Conservation (phyloP, 2,797 vertebrate genomes). For the Artibeus lituratus region DNA sequence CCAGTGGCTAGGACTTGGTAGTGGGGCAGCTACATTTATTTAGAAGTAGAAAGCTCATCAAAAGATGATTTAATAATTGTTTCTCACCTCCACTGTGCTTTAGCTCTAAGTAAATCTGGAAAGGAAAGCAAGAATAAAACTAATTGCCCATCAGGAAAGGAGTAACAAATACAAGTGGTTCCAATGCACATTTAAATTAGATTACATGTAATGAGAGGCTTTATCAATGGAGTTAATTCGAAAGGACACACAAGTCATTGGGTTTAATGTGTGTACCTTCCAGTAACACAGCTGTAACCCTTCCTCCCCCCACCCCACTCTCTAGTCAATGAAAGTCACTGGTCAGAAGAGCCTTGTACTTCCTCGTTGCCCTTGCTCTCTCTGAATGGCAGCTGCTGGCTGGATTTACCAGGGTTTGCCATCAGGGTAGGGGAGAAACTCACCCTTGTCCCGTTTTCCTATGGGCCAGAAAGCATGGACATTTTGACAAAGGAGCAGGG, state of each 20-base stretch:
- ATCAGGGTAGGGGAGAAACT: background rate
- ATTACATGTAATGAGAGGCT: conserved; percentile 65
- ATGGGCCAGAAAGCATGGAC: background rate
- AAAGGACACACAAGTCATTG: conserved; percentile 58
- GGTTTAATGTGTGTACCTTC: conserved; percentile 55
- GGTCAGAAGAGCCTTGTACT: background rate
- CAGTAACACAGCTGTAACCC: background rate
- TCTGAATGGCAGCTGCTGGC: background rate
- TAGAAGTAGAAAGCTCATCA: background rate
- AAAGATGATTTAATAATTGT: background rate
- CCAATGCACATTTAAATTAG: conserved; percentile 66
- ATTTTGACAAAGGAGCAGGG: background rate
- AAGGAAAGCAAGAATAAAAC: conserved; percentile 50
- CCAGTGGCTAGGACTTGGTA: background rate
- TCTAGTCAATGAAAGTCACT: conserved; percentile 59
- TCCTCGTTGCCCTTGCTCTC: background rate
- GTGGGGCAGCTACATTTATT: background rate
- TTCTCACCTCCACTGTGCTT: conserved; percentile 37
- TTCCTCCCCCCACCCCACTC: background rate
- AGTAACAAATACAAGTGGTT: conserved; percentile 57
- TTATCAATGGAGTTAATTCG: conserved; percentile 71
- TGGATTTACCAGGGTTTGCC: background rate
- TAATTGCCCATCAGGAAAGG: conserved; percentile 64
- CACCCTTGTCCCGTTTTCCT: background rate
- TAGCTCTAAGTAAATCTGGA: background rate